Evolutionary conservation across 2,113 vertebrate genomes (phyloP).

Genomic region (Tetraodon nigroviridis): DNA sequence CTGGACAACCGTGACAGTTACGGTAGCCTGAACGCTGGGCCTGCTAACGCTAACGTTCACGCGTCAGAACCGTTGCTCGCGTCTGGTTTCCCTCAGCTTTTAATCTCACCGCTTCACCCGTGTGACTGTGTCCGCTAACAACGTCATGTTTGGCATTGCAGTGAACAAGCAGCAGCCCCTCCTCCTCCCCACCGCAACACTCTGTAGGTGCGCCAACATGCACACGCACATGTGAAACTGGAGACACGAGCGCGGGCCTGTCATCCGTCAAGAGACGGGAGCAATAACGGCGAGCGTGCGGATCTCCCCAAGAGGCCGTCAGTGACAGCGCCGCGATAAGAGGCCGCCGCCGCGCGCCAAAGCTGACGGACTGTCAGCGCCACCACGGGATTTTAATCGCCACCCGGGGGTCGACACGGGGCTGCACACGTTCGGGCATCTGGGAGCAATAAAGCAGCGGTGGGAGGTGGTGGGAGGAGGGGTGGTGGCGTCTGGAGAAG

Average conservation of each 20-base stretch:
- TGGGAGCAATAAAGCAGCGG: constrained; percentile 51
- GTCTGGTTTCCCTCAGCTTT: constrained; percentile 63
- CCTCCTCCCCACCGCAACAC: too few relatives aligned
- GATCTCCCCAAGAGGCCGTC: constrained; percentile 24
- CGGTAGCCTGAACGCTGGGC: constrained; percentile 39
- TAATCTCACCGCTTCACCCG: constrained; percentile 53
- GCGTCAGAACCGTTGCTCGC: constrained; percentile 50
- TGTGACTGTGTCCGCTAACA: constrained; percentile 1
- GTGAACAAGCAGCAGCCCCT: too few relatives aligned
- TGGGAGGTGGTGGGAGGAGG: constrained; percentile 6
- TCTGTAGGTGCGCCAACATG: constrained; percentile 9
- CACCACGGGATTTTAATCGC: constrained; percentile 48
- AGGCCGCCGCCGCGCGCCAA: constrained; percentile 23
- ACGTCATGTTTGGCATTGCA: too few relatives aligned
- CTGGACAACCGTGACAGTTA: constrained; percentile 47
- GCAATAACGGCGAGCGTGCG: constrained; percentile 7
- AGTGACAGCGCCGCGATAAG: constrained; percentile 40
- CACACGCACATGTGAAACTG: constrained; percentile 18
- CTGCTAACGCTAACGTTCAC: constrained; percentile 42
- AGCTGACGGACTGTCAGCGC: constrained; percentile 55
- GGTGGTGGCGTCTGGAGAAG: too few relatives aligned
- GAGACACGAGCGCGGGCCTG: constrained; percentile 29
- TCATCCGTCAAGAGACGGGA: constrained; percentile 40
- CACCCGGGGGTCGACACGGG: constrained; percentile 51
- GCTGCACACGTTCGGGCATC: constrained; percentile 44